Evolutionary conservation across 2,113 vertebrate species (phyloP).

Genomic region (Halcyon malimbica): DNA sequence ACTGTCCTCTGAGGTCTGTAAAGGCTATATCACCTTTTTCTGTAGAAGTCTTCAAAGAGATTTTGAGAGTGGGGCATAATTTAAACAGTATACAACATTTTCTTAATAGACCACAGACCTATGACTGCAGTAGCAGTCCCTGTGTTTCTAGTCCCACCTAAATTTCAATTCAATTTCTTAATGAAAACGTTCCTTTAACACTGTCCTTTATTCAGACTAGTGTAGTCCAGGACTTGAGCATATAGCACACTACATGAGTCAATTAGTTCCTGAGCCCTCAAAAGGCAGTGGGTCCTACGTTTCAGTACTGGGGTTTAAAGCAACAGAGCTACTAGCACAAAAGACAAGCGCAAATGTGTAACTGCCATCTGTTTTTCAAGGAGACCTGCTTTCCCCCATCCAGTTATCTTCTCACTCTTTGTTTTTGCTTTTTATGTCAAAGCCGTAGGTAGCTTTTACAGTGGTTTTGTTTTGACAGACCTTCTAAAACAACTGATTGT

Average conservation of each 20-base stretch:
- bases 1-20: not conserved
- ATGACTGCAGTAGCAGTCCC: not conserved
- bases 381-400: not conserved
- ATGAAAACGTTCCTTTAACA: not conserved
- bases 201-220: not conserved
- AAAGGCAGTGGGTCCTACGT: not conserved
- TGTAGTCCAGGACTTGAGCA: not conserved
- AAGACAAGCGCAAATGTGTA: fast-evolving
- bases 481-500: not conserved
- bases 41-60: not conserved
- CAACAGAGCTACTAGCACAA: not conserved
- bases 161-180: not conserved
- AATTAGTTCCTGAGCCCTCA: not conserved
- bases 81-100: not conserved
- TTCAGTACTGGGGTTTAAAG: not conserved
- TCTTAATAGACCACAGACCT: not conserved
- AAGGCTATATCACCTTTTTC: not conserved
- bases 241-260: fast-evolving
- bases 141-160: not conserved
- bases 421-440: not conserved
- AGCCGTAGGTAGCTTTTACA: not conserved
- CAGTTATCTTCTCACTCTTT: not conserved
- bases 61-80: not conserved
- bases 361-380: not conserved
- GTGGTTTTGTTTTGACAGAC: not conserved